Evolutionary conservation across 1,140 invertebrate genomes (phyloP), one percentile per base, ranked within the genome.

Genomic region (Meloidogyne exigua): DNA sequence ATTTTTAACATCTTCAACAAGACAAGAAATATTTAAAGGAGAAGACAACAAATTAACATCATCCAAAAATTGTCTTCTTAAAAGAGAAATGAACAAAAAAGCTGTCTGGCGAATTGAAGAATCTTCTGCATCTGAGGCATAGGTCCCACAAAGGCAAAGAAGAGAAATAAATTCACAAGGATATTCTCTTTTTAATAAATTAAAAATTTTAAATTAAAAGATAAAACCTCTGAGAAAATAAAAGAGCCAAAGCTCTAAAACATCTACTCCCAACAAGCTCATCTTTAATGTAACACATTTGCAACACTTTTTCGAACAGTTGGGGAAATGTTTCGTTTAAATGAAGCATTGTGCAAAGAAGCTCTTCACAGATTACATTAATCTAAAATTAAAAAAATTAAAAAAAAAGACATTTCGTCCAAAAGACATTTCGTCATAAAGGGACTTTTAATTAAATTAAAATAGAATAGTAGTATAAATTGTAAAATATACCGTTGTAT

Each of bases 111-210:
- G 57, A 62, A 73, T 62, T n/a, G 57, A 73, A 62, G 57, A 23
- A 36, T 39, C 86, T 96, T 93, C 1, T 96, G 92, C 23, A 91
- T 90, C n/a, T 92, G 92, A 32, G 4, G 95, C 94, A 88, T 95
- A 96, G 90, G 98, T 92, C 26, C 99, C 90, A 0, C 95, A 95
- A 10, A 98, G 93, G 86, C 96, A 98, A 84, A 99, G 94, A 82
- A 99, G 94, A 13, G 95, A 94, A 32, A 95, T 96, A 88, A 96
- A 94, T 88, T 99, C 96, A 89, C 96, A 98, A 11, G 96, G 95
- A 90, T 98, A 98, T 89, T 98, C 96, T 82, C 95, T 95, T 0
- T 49, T 18, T 32, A 32, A 32, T 32, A 57, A 44, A 18, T 44
- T 44, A 88, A 77, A 88, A 84, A n/a, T n/a, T n/a, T 76, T 68